Conservation (phyloP, 2,113 vertebrate genomes). For the Mus musculus region GRCm39 chr1:78143501-78144000, state of each 20-base stretch:
- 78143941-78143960: background rate
- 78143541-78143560: slow-evolving; percentile 26
- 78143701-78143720: background rate
- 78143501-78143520: slow-evolving; percentile 46
- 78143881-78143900: slow-evolving; percentile 68
- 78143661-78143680: background rate
- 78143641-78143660: background rate
- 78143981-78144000: slow-evolving; percentile 61
- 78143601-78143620: background rate
- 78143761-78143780: slow-evolving; percentile 1
- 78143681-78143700: background rate
- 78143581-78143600: background rate
- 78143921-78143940: background rate
- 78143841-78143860: background rate
- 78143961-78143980: slow-evolving; percentile 44
- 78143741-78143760: background rate
- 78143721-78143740: background rate
- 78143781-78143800: background rate
- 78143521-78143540: slow-evolving; percentile 42
- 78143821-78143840: slow-evolving; percentile 35
- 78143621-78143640: background rate
- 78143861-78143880: background rate
- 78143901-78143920: background rate
- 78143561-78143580: slow-evolving; percentile 42
- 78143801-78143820: background rate